Conservation (phyloP, 2,888 invertebrate species). For the Pterostichus madidus region DNA sequence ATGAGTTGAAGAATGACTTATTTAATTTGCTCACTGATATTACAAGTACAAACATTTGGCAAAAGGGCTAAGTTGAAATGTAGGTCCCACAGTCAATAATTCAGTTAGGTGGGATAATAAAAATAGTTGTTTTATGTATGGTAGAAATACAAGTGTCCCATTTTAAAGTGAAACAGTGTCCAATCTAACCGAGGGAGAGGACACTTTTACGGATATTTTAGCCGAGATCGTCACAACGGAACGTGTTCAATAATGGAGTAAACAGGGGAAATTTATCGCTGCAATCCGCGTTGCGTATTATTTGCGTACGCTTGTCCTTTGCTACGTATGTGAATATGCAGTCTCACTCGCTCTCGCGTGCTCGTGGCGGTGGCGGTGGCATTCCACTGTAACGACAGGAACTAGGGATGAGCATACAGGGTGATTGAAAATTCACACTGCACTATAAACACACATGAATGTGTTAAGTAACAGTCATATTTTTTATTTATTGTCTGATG, state of each 20-base stretch:
- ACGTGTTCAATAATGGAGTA: conserved; percentile 59
- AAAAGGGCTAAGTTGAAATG: too few relatives aligned
- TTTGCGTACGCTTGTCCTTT: conserved; percentile 27
- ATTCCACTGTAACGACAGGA: not conserved
- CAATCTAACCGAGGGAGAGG: not conserved
- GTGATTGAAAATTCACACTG: conserved; percentile 42
- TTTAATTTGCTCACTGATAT: too few relatives aligned
- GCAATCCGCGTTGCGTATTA: conserved; percentile 48
- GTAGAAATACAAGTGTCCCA: too few relatives aligned
- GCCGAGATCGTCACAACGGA: conserved; percentile 27
- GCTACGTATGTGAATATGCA: conserved; percentile 2
- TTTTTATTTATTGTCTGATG: conserved; percentile 34
- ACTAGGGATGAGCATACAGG: conserved; percentile 21
- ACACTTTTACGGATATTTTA: conserved; percentile 27
- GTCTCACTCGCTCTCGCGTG: not conserved
- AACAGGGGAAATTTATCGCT: conserved; percentile 55
- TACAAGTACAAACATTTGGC: too few relatives aligned
- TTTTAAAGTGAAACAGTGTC: not conserved
- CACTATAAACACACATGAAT: conserved; percentile 34
- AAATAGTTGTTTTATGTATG: too few relatives aligned
- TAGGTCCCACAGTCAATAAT: too few relatives aligned
- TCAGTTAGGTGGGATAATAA: too few relatives aligned
- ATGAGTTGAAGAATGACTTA: too few relatives aligned
- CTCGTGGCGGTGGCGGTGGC: not conserved
- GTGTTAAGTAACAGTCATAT: conserved; percentile 43